These are phyloP conservation scores for Phoenicopterus ruber DNA, from an alignment of 2,113 vertebrate species.

Conservation along the genomic window DNA sequence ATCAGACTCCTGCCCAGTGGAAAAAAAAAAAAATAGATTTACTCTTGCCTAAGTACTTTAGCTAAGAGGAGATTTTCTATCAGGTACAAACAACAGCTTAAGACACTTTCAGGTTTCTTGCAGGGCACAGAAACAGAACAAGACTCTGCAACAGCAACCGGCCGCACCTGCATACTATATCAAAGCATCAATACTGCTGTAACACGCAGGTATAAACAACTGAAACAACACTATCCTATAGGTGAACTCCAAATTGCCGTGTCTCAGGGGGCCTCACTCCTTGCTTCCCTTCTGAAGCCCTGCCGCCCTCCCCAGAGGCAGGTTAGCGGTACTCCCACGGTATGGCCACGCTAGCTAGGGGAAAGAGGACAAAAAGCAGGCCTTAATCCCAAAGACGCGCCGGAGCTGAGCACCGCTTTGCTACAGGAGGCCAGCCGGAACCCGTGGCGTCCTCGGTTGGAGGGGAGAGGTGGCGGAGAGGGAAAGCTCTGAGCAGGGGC, in stretches of 20 bases:
- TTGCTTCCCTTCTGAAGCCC: too few species aligned
- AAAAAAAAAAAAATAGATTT: background rate
- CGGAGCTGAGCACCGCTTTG: background rate
- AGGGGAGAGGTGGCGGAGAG: rapidly evolving
- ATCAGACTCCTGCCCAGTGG: background rate
- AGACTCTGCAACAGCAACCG: background rate
- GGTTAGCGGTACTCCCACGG: background rate
- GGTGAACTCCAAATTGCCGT: rapidly evolving
- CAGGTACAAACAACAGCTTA: background rate
- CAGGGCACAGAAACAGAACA: background rate
- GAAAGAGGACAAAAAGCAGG: too few species aligned
- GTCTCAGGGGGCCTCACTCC: background rate
- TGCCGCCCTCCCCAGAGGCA: too few species aligned
- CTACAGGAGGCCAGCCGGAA: background rate
- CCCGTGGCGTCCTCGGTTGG: too few species aligned
- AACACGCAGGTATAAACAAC: rapidly evolving
- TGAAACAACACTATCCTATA: rapidly evolving
- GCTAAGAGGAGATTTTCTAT: background rate
- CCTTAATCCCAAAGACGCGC: background rate
- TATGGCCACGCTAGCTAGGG: rapidly evolving
- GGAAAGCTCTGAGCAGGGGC: background rate
- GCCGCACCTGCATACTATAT: rapidly evolving
- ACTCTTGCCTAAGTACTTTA: background rate
- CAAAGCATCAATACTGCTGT: background rate
- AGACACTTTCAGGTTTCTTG: background rate